Evolutionary conservation across 2,113 vertebrate genomes (phyloP), one percentile per base, ranked within the genome.

Genomic region (Callopanchax toddi): DNA sequence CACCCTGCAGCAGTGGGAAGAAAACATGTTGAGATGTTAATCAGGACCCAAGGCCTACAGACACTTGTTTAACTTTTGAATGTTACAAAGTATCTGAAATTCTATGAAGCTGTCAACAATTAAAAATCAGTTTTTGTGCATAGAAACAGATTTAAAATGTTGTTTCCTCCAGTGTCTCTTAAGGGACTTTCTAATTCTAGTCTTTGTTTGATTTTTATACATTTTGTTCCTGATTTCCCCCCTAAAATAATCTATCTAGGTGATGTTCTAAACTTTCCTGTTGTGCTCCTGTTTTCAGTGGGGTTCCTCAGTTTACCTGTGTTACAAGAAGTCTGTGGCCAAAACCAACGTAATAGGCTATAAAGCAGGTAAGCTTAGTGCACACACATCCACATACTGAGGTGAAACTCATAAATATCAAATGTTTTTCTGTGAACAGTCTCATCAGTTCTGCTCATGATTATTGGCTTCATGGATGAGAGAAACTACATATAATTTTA

Each of bases 301-400:
- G 97, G 97, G 97, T 25, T 97, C 97, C 53, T 93, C 95, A 2
- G 96, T 97, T 3, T 99, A 95, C 83, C 91, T 99, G 68, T 99
- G 97, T 86, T 99, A 98, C 44, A 99, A 99, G 90, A 99, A 99
- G 85, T 99, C 97, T 49, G 95, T 99, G 93, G 96, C 95, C 83
- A 98, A 99, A 92, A 96, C 94, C 87, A 99, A 99, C 91, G 94
- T 94, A 29, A 87, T 99, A 86, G 96, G 96, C 44, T 99, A 98
- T 82, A 99, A 98, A 96, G 97, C 97, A 89, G 97, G 97, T 99
- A 92, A 87, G 61, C 23, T 36, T 23, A n/a, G n/a, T 42, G 23
- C 5, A 73, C 16, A 75, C 56, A 53, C 63, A 48, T 42, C 36
- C 9, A n/a, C 12, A 73, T 53, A 17, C 60, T 42, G 43, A 60